Base-by-base conservation (phyloP, 2,888 invertebrate species). In the Cosmorhoe ocellata region DNA sequence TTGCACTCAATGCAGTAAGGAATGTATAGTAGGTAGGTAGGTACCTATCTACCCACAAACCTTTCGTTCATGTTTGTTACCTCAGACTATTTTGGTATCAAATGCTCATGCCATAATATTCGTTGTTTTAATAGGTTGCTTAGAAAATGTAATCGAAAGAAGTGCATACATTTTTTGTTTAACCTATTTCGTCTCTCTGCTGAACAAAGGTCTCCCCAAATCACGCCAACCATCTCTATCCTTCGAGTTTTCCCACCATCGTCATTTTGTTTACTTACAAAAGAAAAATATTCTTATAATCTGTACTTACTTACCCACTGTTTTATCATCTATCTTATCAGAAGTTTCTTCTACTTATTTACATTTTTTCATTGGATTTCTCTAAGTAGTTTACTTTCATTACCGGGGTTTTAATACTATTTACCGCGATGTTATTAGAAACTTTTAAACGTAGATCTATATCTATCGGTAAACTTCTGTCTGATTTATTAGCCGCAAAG, bases 401-500 rank as follows among this genome's bases (percentile, higher is more conserved):
- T 55, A 46, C 39, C 18, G 27, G 32, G 22, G 28, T 46, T 52
- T 48, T 33, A 56, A 45, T 31, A 28, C 37, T 39, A 31, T 56
- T 51, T 51, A 58, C 48, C 34, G 44, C 14, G 34, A 45, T 50
- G 34, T 51, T 56, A 59, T 61, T 59, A 59, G 50, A 59, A 52
- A 56, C 49, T 31, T 52, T n/a, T 49, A 53, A 57, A 53, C 40
- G 42, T 40, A 61, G 71, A 71, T 72, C 53, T 56, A n/a, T 63
- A 69, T 69, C 69, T 50, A 59, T 61, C 59, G 46, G 57, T 47
- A 60, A 57, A 59, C 56, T 58, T 56, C 47, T 60, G 55, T 57
- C 58, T 56, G 46, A 55, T 58, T 59, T 56, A 58, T 56, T 51
- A 49, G 24, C 40, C 46, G 33, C 54, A 40, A 49, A 49, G 51